phyloP scores from a whole-genome alignment of 2,888 invertebrate species.

The Drosophila merina region DNA sequence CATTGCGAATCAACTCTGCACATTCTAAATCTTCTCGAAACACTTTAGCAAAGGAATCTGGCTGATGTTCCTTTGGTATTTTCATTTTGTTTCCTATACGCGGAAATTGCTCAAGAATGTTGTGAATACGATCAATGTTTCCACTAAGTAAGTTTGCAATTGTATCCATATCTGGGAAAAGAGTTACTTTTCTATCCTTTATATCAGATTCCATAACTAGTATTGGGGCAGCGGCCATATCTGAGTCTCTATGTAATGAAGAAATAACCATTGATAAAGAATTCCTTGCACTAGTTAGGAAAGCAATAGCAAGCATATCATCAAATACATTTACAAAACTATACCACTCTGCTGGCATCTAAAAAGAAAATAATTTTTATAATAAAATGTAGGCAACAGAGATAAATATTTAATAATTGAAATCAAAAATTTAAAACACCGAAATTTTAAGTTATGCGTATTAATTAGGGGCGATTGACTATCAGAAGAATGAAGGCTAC shows the following conservation, averaged over 20 bases:
- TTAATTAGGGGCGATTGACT: too few species aligned
- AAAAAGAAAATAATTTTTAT: too few species aligned
- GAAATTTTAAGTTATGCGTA: too few species aligned
- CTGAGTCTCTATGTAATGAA: slow-evolving; percentile 88
- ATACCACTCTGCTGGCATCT: slow-evolving; percentile 92
- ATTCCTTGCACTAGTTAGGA: slow-evolving; percentile 87
- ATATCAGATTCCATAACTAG: slow-evolving; percentile 86
- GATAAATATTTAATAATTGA: too few species aligned
- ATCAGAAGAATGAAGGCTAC: too few species aligned
- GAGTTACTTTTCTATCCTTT: slow-evolving; percentile 85
- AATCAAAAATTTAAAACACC: too few species aligned
- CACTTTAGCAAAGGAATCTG: slow-evolving; percentile 86
- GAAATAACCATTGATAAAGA: slow-evolving; percentile 88
- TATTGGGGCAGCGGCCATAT: slow-evolving; percentile 88
- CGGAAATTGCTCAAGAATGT: slow-evolving; percentile 87
- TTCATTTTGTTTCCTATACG: slow-evolving; percentile 88
- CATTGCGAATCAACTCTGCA: slow-evolving; percentile 85
- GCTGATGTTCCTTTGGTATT: slow-evolving; percentile 84
- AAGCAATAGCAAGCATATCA: slow-evolving; percentile 89
- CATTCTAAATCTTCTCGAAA: slow-evolving; percentile 87
- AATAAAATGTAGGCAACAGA: too few species aligned
- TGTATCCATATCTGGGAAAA: slow-evolving; percentile 87
- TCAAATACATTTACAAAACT: slow-evolving; percentile 91
- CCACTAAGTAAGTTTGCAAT: slow-evolving; percentile 87
- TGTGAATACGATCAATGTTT: slow-evolving; percentile 87